Evolutionary conservation across 2,888 invertebrate genomes (phyloP), one percentile per base, ranked within the genome.

Genomic region (Flabesymbios commensalis): DNA sequence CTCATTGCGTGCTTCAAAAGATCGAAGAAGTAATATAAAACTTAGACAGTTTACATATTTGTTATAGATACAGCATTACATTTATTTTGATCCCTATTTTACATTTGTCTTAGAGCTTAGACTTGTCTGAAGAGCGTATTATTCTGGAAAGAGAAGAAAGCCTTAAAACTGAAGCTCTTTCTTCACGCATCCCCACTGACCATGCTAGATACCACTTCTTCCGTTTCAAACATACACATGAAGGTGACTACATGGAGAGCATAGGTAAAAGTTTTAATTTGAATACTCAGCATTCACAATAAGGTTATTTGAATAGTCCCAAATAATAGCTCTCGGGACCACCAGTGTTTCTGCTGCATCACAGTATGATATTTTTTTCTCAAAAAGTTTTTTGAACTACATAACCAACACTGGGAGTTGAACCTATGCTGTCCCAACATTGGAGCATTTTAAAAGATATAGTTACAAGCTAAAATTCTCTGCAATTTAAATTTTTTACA

Each of bases 171-270:
- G 83, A 86, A 31, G 88, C 90, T 74, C 84, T 99, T 64, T 88
- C 90, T 0, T 86, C 87, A 0, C 89, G 90, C 81, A 88, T 98
- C 67, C 97, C 98, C 4, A 86, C 87, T 36, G 91, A 95, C 75
- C 86, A 88, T 74, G 93, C 93, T 29, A 87, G 97, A 72, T 98
- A 97, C 84, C 96, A 98, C 83, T 85, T 99, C 26, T 94, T 89
- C 79, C 88, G 89, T 72, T 97, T 93, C 83, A 90, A 90, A 74
- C 97, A 98, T 81, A 90, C 91, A 0, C 92, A 94, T 77, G 96
- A 97, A 83, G 94, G 94, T 29, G 94, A 94, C 79, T 91, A 90
- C 72, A 85, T 90, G 80, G 91, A 94, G 78, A 91, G 89, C 76
- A 88, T 89, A 82, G 90, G 93, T 93, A 83, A 80, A 83, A n/a